These are phyloP conservation scores for Magallana gigas DNA, from an alignment of 1,140 invertebrate species.

Conservation along the genomic window DNA sequence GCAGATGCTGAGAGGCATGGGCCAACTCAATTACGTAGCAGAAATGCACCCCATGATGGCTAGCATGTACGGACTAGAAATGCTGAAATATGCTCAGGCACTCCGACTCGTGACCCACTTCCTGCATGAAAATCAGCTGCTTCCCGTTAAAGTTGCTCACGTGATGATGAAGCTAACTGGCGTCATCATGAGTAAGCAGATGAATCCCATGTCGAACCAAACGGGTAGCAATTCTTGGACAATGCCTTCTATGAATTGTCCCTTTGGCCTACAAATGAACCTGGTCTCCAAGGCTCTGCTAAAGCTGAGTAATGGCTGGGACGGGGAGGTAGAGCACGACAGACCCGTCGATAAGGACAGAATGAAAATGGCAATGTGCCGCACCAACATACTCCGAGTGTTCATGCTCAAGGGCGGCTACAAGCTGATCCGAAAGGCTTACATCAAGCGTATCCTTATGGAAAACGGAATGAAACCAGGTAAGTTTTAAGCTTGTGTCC, in stretches of 20 bases:
- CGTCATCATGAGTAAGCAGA: background rate
- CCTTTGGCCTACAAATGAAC: background rate
- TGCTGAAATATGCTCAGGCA: background rate
- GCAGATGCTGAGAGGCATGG: background rate
- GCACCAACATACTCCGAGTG: background rate
- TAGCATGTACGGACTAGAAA: background rate
- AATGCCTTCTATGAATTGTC: background rate
- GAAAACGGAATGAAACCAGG: slow-evolving; percentile 1
- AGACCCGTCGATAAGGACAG: background rate
- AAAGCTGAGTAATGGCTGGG: background rate
- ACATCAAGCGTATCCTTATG: background rate
- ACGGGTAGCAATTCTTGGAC: background rate
- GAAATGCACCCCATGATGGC: background rate
- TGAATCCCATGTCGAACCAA: background rate
- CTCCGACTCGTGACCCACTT: background rate
- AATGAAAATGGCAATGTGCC: background rate
- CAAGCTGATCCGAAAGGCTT: background rate
- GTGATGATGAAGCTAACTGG: background rate
- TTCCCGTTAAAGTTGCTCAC: background rate
- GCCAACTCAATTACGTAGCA: background rate
- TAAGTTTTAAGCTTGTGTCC: background rate
- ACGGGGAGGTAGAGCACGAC: background rate
- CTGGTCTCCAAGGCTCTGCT: background rate
- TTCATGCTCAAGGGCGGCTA: background rate
- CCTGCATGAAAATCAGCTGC: background rate